Evolutionary conservation across 2,888 invertebrate genomes (phyloP), one percentile per base, ranked within the genome.

Genomic region (Drosophila testacea): DNA sequence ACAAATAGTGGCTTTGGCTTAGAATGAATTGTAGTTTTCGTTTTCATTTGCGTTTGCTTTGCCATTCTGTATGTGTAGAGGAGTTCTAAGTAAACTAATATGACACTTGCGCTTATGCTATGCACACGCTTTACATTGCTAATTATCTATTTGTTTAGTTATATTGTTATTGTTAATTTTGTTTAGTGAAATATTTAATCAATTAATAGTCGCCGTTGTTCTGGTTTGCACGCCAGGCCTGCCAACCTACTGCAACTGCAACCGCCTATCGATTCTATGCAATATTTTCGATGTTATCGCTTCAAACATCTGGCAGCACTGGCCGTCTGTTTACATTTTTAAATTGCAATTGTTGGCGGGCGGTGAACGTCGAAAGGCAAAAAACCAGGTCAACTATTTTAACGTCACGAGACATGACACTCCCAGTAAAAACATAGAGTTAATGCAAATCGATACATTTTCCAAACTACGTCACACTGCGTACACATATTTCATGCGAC

Each of bases 11-110:
- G 32, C 32, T 32, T 32, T 65, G 68, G 57, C 73, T 81, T 79
- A 83, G 83, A 77, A 79, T 77, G 68, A 79, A 74, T 77, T 63
- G 77, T 67, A 80, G 74, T 85, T 82, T 74, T 83, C 69, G 54
- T 70, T 74, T 64, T 73, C 73, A 47, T 63, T 73, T 52, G 27
- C 44, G 39, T 52, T 52, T 44, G 44, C 27, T 44, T 28, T 76
- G 60, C 44, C 64, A 57, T 64, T 56, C 30, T 38, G 36, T 28
- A 39, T 56, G 59, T 7, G 32, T 9, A 32, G 32, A 6, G 32
- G 32, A 9, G 6, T 32, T 32, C 2, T 65, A 48, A 54, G 39
- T 48, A n/a, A 56, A 30, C 41, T 44, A 62, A 42, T 30, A 50
- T 64, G 50, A 61, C 61, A 59, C 63, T 72, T 57, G 42, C 34